phyloP scores from a whole-genome alignment of 2,113 vertebrate species.

The Siniperca chuatsi region DNA sequence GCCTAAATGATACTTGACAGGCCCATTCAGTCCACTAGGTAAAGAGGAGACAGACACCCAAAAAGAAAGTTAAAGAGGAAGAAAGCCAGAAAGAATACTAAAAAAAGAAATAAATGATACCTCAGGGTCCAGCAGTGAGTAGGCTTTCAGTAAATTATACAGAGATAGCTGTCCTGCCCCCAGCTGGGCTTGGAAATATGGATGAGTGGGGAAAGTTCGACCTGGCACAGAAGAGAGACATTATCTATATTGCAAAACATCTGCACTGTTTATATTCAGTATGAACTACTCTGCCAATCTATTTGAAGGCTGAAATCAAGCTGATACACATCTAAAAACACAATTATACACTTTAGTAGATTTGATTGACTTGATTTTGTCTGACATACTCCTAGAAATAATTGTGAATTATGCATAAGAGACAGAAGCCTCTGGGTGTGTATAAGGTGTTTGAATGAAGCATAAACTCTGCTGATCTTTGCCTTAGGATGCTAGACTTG shows the following conservation, averaged over 20 bases:
- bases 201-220: conserved; percentile 97
- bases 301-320: conserved; percentile 2
- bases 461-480: neutral
- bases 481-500: conserved; percentile 31
- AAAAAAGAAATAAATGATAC: conserved; percentile 51
- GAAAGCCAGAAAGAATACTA: neutral
- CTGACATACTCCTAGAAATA: conserved; percentile 22
- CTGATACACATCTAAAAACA: conserved; percentile 12
- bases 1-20: conserved; percentile 10
- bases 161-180: conserved; percentile 96
- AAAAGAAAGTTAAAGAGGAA: neutral
- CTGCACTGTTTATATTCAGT: neutral
- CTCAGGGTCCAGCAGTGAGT: conserved; percentile 97
- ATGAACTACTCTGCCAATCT: neutral
- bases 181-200: conserved; percentile 95
- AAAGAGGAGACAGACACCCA: neutral
- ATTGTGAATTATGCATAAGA: neutral
- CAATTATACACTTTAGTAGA: neutral
- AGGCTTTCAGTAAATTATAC: conserved; percentile 97
- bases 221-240: conserved; percentile 79
- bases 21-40: neutral
- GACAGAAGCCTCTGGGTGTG: conserved; percentile 10
- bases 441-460: conserved; percentile 31
- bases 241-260: conserved; percentile 25
- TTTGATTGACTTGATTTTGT: neutral